Percentiles rank a stretch among this genome's conserved stretches.
Conservation (phyloP, 2,888 invertebrate species). For the Tenthredo scrophulariae region DNA sequence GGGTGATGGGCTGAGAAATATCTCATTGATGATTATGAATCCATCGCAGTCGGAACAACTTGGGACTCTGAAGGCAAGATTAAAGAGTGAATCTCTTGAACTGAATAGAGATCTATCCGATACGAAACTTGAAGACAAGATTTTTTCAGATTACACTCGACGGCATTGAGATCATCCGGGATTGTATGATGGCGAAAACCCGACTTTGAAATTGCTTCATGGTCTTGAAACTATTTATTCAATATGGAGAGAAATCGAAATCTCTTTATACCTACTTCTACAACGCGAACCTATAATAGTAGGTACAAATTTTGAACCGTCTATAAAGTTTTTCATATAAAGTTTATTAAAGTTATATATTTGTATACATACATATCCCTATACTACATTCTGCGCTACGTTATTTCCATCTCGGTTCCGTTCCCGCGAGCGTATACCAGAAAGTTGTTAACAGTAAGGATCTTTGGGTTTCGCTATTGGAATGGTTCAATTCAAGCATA, state of each 20-base stretch:
- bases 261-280: background rate
- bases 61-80: slow-evolving; percentile 68
- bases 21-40: slow-evolving; percentile 64
- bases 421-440: slow-evolving; percentile 9
- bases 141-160: slow-evolving; percentile 64
- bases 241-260: background rate
- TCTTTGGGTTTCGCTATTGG: background rate
- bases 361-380: slow-evolving; percentile 22
- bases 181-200: slow-evolving; percentile 40
- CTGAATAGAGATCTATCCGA: background rate
- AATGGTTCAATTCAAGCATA: background rate
- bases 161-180: slow-evolving; percentile 59
- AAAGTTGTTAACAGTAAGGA: background rate
- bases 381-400: background rate
- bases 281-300: background rate
- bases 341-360: slow-evolving; percentile 48
- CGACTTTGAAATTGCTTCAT: background rate
- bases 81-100: background rate
- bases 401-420: slow-evolving; percentile 23
- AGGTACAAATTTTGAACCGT: background rate
- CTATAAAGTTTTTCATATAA: slow-evolving; percentile 24
- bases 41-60: slow-evolving; percentile 61
- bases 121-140: background rate
- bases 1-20: slow-evolving; percentile 57
- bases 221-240: background rate